These are phyloP conservation scores for Latheticus oryzae DNA, from an alignment of 2,888 invertebrate species.

Conservation along the genomic window DNA sequence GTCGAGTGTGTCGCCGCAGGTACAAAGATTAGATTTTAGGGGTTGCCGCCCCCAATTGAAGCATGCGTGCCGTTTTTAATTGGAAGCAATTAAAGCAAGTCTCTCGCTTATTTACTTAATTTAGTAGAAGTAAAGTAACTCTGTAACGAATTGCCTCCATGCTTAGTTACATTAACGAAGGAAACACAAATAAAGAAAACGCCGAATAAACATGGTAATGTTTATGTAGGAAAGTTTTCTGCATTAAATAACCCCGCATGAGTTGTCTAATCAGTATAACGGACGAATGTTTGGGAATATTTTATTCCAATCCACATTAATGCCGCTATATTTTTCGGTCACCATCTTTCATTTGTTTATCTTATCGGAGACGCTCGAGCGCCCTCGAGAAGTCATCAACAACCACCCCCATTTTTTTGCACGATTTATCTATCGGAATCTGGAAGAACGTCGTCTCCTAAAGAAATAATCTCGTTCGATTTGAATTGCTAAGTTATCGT, in stretches of 20 bases:
- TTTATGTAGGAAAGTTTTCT: slow-evolving; percentile 50
- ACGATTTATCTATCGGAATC: slow-evolving; percentile 23
- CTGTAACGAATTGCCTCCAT: slow-evolving; percentile 39
- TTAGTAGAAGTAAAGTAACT: slow-evolving; percentile 40
- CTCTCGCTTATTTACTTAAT: slow-evolving; percentile 39
- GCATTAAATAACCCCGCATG: slow-evolving; percentile 50
- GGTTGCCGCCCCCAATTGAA: slow-evolving; percentile 2
- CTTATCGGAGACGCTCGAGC: slow-evolving; percentile 51
- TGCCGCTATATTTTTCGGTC: slow-evolving; percentile 54
- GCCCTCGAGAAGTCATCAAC: slow-evolving; percentile 40
- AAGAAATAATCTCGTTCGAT: slow-evolving; percentile 12
- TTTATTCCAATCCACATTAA: slow-evolving; percentile 54
- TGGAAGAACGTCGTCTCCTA: slow-evolving; percentile 3
- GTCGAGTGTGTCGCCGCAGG: slow-evolving; percentile 9
- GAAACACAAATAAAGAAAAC: slow-evolving; percentile 53
- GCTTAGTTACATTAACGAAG: slow-evolving; percentile 48
- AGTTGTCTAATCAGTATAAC: slow-evolving; percentile 50
- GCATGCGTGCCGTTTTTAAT: slow-evolving; percentile 29
- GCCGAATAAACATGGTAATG: slow-evolving; percentile 49
- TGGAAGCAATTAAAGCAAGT: slow-evolving; percentile 29
- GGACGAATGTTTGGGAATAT: slow-evolving; percentile 51
- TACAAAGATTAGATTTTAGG: too few relatives aligned
- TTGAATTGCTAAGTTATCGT: slow-evolving; percentile 19
- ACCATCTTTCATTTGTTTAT: slow-evolving; percentile 63
- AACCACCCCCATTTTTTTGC: slow-evolving; percentile 21